These are phyloP conservation scores for Drosophila arizonae DNA, from an alignment of 1,140 invertebrate species.

Conservation along the genomic window DNA sequence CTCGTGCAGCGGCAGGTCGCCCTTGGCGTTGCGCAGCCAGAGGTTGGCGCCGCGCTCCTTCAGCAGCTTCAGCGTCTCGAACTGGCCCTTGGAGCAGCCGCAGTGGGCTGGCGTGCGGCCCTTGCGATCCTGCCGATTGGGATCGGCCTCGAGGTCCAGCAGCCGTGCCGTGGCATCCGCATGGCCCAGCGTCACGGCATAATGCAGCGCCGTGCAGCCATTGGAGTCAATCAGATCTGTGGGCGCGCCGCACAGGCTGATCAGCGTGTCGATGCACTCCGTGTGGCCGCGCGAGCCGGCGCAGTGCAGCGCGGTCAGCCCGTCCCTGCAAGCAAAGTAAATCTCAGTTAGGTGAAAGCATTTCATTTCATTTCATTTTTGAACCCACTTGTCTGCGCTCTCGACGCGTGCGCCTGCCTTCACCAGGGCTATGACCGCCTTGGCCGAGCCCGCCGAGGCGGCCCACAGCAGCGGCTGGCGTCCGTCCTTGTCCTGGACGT, in stretches of 20 bases:
- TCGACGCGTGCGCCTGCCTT: constrained; percentile 92
- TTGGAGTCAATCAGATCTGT: constrained; percentile 94
- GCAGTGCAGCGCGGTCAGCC: constrained; percentile 95
- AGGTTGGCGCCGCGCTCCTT: constrained; percentile 93
- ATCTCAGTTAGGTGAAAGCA: background rate
- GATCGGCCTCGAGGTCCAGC: constrained; percentile 93
- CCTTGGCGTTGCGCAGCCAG: constrained; percentile 95
- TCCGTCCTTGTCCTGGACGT: constrained; percentile 94
- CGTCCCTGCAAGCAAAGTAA: constrained; percentile 85
- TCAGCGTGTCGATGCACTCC: constrained; percentile 94
- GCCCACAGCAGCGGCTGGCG: constrained; percentile 98
- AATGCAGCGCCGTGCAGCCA: constrained; percentile 97
- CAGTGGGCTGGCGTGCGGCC: constrained; percentile 91
- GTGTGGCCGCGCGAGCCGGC: constrained; percentile 97
- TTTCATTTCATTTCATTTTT: no score
- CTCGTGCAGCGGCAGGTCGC: constrained; percentile 96
- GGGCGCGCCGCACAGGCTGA: constrained; percentile 93
- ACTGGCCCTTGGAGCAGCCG: constrained; percentile 97
- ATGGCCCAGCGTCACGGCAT: constrained; percentile 97
- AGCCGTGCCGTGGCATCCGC: constrained; percentile 95
- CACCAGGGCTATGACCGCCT: constrained; percentile 93
- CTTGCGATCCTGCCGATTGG: constrained; percentile 95
- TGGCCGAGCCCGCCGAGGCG: constrained; percentile 96
- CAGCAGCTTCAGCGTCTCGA: constrained; percentile 85
- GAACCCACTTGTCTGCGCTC: constrained; percentile 88